These are phyloP conservation scores for Xylota segnis DNA, from an alignment of 2,888 invertebrate species.

Conservation along the genomic window DNA sequence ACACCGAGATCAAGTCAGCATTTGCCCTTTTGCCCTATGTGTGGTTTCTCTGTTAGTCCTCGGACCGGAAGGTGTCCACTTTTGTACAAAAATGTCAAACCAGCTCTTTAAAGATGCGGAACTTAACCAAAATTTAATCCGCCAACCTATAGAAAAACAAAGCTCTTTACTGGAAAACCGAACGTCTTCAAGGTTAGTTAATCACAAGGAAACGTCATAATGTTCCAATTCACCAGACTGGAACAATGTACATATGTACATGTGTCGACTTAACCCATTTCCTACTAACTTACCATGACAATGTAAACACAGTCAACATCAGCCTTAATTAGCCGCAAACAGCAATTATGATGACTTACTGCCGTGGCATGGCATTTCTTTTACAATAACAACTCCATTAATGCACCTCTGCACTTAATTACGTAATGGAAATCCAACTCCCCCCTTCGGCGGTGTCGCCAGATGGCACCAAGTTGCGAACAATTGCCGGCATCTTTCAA, in stretches of 20 bases:
- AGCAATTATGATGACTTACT: constrained; percentile 56
- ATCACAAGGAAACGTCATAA: background rate
- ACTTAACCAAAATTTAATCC: too few relatives aligned
- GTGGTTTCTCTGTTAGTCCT: too few relatives aligned
- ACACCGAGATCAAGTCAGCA: too few relatives aligned
- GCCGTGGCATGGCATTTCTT: constrained; percentile 15
- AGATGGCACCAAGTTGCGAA: constrained; percentile 21
- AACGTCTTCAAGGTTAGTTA: constrained; percentile 2
- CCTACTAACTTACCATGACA: constrained; percentile 36
- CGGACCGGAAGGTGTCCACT: too few relatives aligned
- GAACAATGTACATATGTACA: background rate
- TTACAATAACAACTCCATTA: constrained; percentile 35
- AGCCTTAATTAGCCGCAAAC: constrained; percentile 60
- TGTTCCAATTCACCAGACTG: constrained; percentile 46
- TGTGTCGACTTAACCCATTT: constrained; percentile 24
- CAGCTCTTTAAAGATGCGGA: too few relatives aligned
- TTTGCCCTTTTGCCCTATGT: too few relatives aligned
- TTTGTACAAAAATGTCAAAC: too few relatives aligned
- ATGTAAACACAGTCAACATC: constrained; percentile 50
- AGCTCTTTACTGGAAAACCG: too few relatives aligned
- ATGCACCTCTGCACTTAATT: constrained; percentile 47
- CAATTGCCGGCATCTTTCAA: constrained; percentile 66
- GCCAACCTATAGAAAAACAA: too few relatives aligned
- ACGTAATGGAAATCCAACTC: constrained; percentile 45
- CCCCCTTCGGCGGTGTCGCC: constrained; percentile 1